These are phyloP conservation scores for Prunella fulvescens DNA, from an alignment of 2,113 vertebrate species.

Conservation along the genomic window DNA sequence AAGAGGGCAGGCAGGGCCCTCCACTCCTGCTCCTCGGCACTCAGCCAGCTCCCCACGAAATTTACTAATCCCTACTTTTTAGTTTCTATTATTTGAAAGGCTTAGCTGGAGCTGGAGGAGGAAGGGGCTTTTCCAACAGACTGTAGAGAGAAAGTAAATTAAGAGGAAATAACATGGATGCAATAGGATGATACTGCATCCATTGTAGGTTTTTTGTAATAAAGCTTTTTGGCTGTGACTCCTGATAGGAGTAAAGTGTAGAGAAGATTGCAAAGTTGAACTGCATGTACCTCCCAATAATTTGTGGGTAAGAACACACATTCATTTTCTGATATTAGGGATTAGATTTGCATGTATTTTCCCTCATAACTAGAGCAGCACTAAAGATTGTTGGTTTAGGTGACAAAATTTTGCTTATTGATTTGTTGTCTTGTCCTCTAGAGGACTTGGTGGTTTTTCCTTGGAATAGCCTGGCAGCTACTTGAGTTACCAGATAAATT, in stretches of 20 bases:
- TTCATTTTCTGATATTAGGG: neutral
- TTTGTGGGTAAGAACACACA: neutral
- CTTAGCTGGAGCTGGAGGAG: neutral
- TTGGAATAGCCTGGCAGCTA: neutral
- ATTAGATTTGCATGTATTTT: neutral
- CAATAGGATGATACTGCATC: neutral
- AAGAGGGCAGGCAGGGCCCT: neutral
- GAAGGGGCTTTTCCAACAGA: neutral
- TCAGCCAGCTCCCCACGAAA: neutral
- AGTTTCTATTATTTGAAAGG: neutral
- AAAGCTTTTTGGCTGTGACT: neutral
- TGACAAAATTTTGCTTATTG: neutral
- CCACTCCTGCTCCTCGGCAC: rapidly evolving
- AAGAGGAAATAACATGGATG: neutral
- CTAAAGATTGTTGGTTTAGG: neutral
- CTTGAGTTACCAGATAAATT: neutral
- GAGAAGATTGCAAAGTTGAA: neutral
- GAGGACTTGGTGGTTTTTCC: neutral
- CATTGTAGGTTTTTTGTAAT: neutral
- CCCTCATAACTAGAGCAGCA: neutral
- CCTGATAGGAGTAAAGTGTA: neutral
- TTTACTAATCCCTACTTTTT: neutral
- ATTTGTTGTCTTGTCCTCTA: neutral
- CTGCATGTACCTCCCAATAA: rapidly evolving
- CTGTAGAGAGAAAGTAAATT: neutral